Percentiles rank a stretch among this genome's conserved stretches.
Conservation (phyloP, 2,797 vertebrate species). For the Myotis daubentonii region DNA sequence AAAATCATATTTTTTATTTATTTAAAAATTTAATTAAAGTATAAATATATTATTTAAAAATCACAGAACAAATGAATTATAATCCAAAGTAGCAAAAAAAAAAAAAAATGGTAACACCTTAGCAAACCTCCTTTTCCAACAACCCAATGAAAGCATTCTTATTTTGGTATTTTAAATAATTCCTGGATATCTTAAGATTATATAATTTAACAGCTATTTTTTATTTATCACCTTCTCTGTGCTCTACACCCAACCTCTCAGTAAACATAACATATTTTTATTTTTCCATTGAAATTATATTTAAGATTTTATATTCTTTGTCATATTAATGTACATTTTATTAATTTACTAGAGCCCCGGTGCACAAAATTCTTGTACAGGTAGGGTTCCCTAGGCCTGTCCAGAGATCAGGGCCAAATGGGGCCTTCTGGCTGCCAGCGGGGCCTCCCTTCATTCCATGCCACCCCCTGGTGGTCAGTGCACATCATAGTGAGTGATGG, state of each 20-base stretch:
- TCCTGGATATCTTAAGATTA: background rate
- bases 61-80: background rate
- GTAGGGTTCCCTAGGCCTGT: no score
- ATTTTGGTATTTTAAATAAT: background rate
- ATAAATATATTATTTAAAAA: background rate
- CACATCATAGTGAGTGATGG: no score
- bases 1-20: background rate
- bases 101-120: background rate
- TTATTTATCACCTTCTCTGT: background rate
- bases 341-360: no score
- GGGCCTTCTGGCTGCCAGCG: fast-evolving
- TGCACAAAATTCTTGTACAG: no score
- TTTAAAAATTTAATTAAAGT: background rate
- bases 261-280: background rate
- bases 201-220: background rate
- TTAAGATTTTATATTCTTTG: background rate
- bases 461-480: no score
- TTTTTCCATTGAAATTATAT: background rate
- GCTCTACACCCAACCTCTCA: background rate
- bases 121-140: background rate
- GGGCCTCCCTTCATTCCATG: no score
- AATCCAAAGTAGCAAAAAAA: background rate
- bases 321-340: background rate
- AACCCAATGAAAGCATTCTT: background rate
- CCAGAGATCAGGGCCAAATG: no score